A percentile compares a stretch with the other conserved stretches of the same genome.
phyloP scores from a whole-genome alignment of 2,797 vertebrate species.

The Phrynocephalus forsythii region DNA sequence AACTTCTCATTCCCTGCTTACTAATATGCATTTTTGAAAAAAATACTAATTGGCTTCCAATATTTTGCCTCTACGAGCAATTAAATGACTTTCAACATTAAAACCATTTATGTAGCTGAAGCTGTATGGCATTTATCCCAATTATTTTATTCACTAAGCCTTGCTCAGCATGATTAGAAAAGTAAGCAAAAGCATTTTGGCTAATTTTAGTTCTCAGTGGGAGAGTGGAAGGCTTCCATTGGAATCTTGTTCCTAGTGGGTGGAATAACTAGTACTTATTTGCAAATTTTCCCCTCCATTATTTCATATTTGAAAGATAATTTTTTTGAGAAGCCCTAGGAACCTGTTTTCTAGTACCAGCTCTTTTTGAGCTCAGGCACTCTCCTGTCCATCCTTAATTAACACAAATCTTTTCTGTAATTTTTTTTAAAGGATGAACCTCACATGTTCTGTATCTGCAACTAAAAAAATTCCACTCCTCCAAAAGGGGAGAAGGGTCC shows the following conservation, averaged over 20 bases:
- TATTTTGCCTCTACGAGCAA: conserved; percentile 13
- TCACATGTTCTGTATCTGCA: background rate
- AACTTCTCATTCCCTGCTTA: conserved; percentile 12
- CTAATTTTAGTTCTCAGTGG: conserved; percentile 33
- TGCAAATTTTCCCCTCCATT: conserved; percentile 12
- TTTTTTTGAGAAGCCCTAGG: background rate
- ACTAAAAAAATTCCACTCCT: too few relatives aligned
- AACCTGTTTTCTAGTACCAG: conserved; percentile 5
- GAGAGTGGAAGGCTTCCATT: conserved; percentile 6
- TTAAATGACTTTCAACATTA: conserved; percentile 6
- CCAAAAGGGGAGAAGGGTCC: too few relatives aligned
- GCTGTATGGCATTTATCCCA: background rate
- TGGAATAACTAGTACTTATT: conserved; percentile 16
- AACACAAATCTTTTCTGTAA: background rate
- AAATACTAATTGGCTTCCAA: background rate
- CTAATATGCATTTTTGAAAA: background rate
- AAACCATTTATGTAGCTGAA: conserved; percentile 3
- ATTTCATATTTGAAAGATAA: conserved; percentile 29
- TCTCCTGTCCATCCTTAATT: too few relatives aligned
- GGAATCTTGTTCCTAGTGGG: conserved; percentile 17
- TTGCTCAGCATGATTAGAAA: conserved; percentile 13
- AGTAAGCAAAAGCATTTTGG: conserved; percentile 24
- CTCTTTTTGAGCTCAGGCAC: background rate
- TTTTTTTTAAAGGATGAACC: background rate
- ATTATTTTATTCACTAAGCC: conserved; percentile 7